Evolutionary conservation across 2,888 invertebrate species (phyloP), one percentile per base, ranked within the genome.

Genomic region (Carterocephalus palaemon): DNA sequence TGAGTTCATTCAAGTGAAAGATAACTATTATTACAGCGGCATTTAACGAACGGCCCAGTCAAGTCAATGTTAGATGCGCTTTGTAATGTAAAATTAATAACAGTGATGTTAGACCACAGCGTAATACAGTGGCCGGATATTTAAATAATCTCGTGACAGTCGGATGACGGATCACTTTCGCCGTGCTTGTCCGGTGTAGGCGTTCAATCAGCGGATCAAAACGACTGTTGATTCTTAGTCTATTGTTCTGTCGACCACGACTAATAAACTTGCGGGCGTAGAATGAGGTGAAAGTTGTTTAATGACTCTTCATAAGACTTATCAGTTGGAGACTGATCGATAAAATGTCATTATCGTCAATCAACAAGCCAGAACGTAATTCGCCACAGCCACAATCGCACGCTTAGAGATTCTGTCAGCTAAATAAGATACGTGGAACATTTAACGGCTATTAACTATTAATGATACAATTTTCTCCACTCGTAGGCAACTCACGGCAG

Each of bases 211-310:
- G 59, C 60, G 56, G 60, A 69, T 70, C 70, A 59, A n/a, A 48
- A 55, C 56, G 60, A 60, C 58, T 61, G 55, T 56, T 66, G 64
- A 64, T 62, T 64, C 63, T 59, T 56, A 23, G 49, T 47, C 70
- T 61, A 77, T 81, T 79, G 79, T 79, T 74, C 70, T 64, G 59
- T 56, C 56, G 37, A 52, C 46, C 49, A 51, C 59, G 65, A 59
- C 67, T 78, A 75, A 79, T 75, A 76, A 80, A 76, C 77, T 78
- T 75, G 71, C 73, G 62, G 49, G 58, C 61, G 53, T 53, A 64
- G 62, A 62, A 63, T 62, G 59, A 62, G 62, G 67, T 67, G 78
- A 78, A 79, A 79, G 78, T 70, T 43, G 47, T 26, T 61, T 73
- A 73, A 76, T 75, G 69, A 69, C 64, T 65, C 57, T 57, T 32